These are phyloP conservation scores for Apeira syringaria DNA, from an alignment of 2,888 invertebrate genomes.

Conservation along the genomic window DNA sequence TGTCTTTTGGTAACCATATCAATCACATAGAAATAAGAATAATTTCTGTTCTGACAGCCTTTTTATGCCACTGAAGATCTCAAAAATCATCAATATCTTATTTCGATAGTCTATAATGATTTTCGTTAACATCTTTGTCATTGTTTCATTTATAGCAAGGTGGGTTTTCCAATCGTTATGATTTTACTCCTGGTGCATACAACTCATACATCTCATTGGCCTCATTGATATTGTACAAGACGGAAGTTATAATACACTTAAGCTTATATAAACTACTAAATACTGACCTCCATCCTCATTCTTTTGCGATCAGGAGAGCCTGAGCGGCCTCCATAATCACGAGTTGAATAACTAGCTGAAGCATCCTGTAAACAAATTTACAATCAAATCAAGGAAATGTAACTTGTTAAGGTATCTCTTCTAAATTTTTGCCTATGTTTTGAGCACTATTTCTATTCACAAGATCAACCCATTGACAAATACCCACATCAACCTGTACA, in stretches of 20 bases:
- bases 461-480: no score
- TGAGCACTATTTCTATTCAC: no score
- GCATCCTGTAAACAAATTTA: conserved; percentile 75
- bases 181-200: not conserved
- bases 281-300: conserved; percentile 85
- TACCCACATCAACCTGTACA: no score
- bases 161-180: conserved; percentile 11
- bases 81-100: conserved; percentile 5
- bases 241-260: not conserved
- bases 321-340: conserved; percentile 81
- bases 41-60: conserved; percentile 1
- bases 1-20: conserved; percentile 9
- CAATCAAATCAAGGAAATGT: no score
- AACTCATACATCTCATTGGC: not conserved
- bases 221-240: conserved; percentile 1
- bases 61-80: conserved; percentile 3
- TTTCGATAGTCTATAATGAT: conserved; percentile 2
- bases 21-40: conserved; percentile 5
- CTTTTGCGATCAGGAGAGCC: conserved; percentile 86
- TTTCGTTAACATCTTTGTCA: conserved; percentile 9
- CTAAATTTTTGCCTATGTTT: no score
- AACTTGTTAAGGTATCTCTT: no score
- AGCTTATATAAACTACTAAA: no score
- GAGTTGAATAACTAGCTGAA: conserved; percentile 74
- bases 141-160: conserved; percentile 2